Base-by-base conservation (phyloP, 1,140 invertebrate species). In the Trachelipus rathkii region DNA sequence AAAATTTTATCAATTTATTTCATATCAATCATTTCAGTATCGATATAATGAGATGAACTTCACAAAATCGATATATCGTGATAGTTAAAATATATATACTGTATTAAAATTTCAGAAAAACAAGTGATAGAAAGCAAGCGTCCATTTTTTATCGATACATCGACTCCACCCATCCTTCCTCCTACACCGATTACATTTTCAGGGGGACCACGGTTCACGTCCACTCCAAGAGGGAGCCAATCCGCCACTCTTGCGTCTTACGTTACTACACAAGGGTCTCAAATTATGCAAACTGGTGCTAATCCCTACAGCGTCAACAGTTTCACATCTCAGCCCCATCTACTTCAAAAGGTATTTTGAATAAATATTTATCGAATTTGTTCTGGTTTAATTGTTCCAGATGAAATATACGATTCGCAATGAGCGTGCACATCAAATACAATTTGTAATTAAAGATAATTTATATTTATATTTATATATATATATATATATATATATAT, bases 231-330 rank as follows among this genome's bases (percentile, higher is more conserved):
- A 44, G 21, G 76, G 15, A 46, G 74, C 66, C 71, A 74, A 60
- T 44, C 69, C 67, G 74, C 75, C 33, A 74, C 77, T 53, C 67
- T 76, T 24, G 77, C 71, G 44, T 74, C 77, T 73, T 72, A 78
- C 68, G 44, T 78, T 21, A n/a, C 70, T 23, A 45, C 73, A 44
- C 75, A 75, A 44, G 23, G 70, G n/a, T 46, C 73, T 8, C 71
- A 60, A 13, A 46, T 21, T 44, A 68, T 10, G 21, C 73, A 10
- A 44, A 23, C 43, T 9, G 74, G 21, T 11, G 74, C 73, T 0
- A 78, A 76, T 9, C 79, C 79, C 10, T 81, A 81, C 74, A 81
- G 79, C 68, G 79, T 81, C 44, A 81, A 81, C 19, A 77, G 74
- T 21, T 81, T 81, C 60, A 81, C 79, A 33, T 81, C 79, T 5